A percentile compares a stretch with the other conserved stretches of the same genome.
Conservation (phyloP, 2,888 invertebrate species). For the Harpalus rubripes region DNA sequence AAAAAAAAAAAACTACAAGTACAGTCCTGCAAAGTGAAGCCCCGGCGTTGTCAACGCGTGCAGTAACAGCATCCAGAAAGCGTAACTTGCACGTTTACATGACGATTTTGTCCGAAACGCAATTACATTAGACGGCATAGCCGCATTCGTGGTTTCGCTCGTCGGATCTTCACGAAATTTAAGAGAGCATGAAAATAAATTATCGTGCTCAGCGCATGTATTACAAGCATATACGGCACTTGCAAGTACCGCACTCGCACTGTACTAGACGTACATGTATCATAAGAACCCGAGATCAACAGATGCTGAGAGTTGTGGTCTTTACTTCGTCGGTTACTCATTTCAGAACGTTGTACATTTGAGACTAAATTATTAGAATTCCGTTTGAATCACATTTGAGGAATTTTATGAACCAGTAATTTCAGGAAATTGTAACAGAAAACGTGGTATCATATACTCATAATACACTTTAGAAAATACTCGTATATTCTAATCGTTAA, state of each 20-base stretch:
- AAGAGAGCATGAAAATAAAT: slow-evolving; percentile 65
- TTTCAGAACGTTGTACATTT: background rate
- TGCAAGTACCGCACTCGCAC: slow-evolving; percentile 20
- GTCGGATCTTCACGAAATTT: slow-evolving; percentile 60
- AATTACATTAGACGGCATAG: slow-evolving; percentile 54
- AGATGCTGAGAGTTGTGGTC: background rate
- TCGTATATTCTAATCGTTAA: background rate
- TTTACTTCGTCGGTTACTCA: slow-evolving; percentile 12
- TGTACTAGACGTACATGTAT: background rate
- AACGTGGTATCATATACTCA: background rate
- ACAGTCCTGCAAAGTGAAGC: slow-evolving; percentile 19
- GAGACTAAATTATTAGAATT: slow-evolving; percentile 36
- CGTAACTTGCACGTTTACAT: slow-evolving; percentile 49
- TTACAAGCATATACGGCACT: slow-evolving; percentile 26
- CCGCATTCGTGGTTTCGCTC: slow-evolving; percentile 58
- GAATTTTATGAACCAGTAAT: slow-evolving; percentile 12
- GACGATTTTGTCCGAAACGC: slow-evolving; percentile 62
- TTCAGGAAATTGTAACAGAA: background rate
- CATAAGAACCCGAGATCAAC: slow-evolving; percentile 15
- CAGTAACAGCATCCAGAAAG: slow-evolving; percentile 48
- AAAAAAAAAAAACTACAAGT: background rate
- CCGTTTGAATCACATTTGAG: slow-evolving; percentile 17
- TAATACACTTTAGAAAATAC: background rate
- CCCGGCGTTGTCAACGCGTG: slow-evolving; percentile 25
- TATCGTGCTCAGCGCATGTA: slow-evolving; percentile 57